These are phyloP conservation scores for Neoitamus cyanurus DNA, from an alignment of 2,888 invertebrate species.

Conservation along the genomic window DNA sequence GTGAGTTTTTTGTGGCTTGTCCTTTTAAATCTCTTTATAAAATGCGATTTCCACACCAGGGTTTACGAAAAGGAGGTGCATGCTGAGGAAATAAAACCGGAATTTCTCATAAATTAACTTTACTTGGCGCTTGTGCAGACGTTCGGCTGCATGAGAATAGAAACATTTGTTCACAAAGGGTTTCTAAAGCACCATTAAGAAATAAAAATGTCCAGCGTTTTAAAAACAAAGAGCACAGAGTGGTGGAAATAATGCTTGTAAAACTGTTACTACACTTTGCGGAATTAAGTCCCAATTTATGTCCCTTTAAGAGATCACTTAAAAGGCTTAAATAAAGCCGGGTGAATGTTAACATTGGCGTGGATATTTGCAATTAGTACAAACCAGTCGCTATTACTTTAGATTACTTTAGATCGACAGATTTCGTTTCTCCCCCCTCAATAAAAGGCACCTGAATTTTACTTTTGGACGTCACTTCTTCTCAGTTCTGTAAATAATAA, in stretches of 20 bases:
- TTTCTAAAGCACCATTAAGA: not conserved
- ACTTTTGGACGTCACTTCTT: no score
- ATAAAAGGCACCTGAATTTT: no score
- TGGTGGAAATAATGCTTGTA: not conserved
- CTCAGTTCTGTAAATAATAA: no score
- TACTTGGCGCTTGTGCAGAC: not conserved
- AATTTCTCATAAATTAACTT: not conserved
- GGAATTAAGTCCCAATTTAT: not conserved
- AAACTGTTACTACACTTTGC: not conserved
- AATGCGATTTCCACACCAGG: not conserved
- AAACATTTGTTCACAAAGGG: not conserved
- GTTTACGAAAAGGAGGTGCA: not conserved
- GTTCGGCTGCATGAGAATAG: not conserved
- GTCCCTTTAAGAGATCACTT: not conserved
- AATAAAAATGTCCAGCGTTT: not conserved
- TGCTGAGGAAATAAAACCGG: not conserved
- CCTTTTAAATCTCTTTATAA: not conserved
- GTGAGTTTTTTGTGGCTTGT: not conserved
- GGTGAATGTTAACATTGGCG: not conserved
- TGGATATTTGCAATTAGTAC: not conserved
- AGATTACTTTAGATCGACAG: no score
- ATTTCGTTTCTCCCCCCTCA: no score
- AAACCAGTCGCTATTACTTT: no score
- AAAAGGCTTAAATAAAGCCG: not conserved
- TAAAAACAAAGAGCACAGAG: not conserved